Percentiles rank a stretch among this genome's conserved stretches.
Conservation (phyloP, 2,113 vertebrate genomes). For the Malurus melanocephalus region DNA sequence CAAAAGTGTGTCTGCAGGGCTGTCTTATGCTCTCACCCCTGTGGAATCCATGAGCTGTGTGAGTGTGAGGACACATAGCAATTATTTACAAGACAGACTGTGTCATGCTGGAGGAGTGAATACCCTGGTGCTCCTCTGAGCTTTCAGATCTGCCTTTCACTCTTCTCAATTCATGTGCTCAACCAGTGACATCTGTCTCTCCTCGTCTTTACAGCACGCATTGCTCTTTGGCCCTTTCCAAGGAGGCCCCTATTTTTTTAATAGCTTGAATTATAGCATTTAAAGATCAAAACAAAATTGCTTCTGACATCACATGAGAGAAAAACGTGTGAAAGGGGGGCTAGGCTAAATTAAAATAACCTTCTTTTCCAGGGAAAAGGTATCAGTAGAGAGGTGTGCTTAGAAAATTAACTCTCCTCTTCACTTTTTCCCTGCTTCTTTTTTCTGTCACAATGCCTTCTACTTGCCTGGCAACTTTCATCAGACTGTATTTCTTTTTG, state of each 20-base stretch:
- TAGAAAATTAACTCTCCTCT: not conserved
- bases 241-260: not conserved
- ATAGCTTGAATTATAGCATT: not conserved
- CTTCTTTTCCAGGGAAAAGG: not conserved
- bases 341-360: not conserved
- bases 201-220: not conserved
- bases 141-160: not conserved
- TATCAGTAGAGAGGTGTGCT: not conserved
- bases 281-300: not conserved
- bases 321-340: not conserved
- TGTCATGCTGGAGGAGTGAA: not conserved
- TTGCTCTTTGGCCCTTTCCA: not conserved
- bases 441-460: not conserved
- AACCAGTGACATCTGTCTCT: not conserved
- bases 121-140: not conserved
- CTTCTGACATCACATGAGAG: not conserved
- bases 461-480: not conserved
- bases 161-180: not conserved
- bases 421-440: not conserved
- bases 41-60: constrained; percentile 18
- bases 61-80: not conserved
- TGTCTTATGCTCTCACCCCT: not conserved
- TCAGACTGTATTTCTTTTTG: not conserved
- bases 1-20: constrained; percentile 29
- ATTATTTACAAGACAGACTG: constrained; percentile 3